Evolutionary conservation across 2,113 vertebrate species (phyloP).

Genomic region (Trematomus loennbergii): DNA sequence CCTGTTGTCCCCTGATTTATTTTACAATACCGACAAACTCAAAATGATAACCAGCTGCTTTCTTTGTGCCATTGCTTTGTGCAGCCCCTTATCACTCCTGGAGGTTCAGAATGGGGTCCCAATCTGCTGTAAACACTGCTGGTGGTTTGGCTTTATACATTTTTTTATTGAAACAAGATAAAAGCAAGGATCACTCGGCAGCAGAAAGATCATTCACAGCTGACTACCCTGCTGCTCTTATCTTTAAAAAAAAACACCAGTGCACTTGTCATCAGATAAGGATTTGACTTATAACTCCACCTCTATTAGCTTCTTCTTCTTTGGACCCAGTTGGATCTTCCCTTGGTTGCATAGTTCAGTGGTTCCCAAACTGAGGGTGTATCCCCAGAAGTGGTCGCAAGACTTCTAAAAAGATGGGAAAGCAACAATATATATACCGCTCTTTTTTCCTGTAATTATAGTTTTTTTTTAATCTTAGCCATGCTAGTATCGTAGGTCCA

Average conservation of each 20-base stretch:
- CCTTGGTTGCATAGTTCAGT: slow-evolving; percentile 7
- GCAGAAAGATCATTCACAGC: neutral
- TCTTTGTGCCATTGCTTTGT: slow-evolving; percentile 46
- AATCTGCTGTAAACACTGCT: slow-evolving; percentile 7
- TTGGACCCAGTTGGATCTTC: slow-evolving; percentile 27
- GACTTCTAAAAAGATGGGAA: neutral
- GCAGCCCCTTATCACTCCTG: neutral
- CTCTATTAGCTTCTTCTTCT: slow-evolving; percentile 9
- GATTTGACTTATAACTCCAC: slow-evolving; percentile 5
- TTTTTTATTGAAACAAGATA: neutral
- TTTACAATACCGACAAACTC: slow-evolving; percentile 24
- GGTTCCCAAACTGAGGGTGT: slow-evolving; percentile 25
- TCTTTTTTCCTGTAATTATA: neutral
- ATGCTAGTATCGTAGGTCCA: neutral
- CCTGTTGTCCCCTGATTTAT: neutral
- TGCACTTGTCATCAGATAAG: slow-evolving; percentile 33
- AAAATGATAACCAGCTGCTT: slow-evolving; percentile 23
- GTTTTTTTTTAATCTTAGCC: neutral
- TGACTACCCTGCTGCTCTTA: slow-evolving; percentile 36
- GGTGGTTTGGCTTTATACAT: neutral
- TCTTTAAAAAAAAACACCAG: slow-evolving; percentile 67
- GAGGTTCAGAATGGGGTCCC: slow-evolving; percentile 4
- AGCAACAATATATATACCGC: neutral
- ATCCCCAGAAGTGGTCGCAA: neutral
- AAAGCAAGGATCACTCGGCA: neutral